These are phyloP conservation scores for Drosophila maculinotata DNA, from an alignment of 2,888 invertebrate genomes.

Conservation along the genomic window DNA sequence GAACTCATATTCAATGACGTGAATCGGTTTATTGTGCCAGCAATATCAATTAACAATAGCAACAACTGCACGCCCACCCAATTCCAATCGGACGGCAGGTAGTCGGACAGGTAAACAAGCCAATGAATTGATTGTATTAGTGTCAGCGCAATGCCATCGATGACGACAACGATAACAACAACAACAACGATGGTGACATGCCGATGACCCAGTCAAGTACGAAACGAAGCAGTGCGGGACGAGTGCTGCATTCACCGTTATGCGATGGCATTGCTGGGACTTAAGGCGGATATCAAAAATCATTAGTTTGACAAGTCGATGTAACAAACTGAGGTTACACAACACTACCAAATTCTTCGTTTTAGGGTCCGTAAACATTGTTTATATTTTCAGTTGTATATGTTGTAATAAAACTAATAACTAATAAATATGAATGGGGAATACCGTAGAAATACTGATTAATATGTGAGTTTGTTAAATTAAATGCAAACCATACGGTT, in stretches of 20 bases:
- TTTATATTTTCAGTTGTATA: too few species aligned
- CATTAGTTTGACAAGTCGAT: neutral
- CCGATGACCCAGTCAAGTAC: conserved; percentile 70
- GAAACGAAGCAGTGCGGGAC: conserved; percentile 31
- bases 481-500: too few species aligned
- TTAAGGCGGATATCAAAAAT: neutral
- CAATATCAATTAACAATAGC: conserved; percentile 72
- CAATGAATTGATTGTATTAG: conserved; percentile 63
- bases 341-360: too few species aligned
- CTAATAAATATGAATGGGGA: too few species aligned
- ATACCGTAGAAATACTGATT: too few species aligned
- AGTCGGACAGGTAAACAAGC: conserved; percentile 61
- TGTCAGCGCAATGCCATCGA: conserved; percentile 52
- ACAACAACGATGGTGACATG: conserved; percentile 37
- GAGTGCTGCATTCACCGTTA: conserved; percentile 41
- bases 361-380: too few species aligned
- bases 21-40: conserved; percentile 48
- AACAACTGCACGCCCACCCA: conserved; percentile 47
- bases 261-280: conserved; percentile 20
- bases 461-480: too few species aligned
- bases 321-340: neutral
- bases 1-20: conserved; percentile 62
- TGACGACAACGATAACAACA: conserved; percentile 32
- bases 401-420: too few species aligned
- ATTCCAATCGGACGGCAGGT: conserved; percentile 18